Conservation (phyloP, 2,113 vertebrate species). For the Piaya cayana region DNA sequence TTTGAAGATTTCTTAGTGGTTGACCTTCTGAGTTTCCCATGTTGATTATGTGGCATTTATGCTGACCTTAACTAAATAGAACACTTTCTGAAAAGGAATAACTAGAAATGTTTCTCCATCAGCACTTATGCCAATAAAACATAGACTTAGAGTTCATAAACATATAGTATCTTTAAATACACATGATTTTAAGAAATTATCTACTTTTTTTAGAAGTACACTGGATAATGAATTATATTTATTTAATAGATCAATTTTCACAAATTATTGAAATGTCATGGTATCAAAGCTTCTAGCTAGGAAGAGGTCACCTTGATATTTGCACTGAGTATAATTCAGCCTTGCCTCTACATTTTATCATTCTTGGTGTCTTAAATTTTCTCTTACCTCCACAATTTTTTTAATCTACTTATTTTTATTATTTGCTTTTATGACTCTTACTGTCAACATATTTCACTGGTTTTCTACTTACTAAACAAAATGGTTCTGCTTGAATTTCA, state of each 20-base stretch:
- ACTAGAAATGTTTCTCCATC: neutral
- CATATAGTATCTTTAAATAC: neutral
- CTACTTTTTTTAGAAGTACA: neutral
- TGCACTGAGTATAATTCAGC: slow-evolving; percentile 2
- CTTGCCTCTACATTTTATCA: slow-evolving; percentile 16
- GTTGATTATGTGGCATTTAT: slow-evolving; percentile 52
- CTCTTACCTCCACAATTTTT: slow-evolving; percentile 35
- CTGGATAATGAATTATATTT: neutral
- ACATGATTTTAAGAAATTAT: neutral
- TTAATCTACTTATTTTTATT: slow-evolving; percentile 58
- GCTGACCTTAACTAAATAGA: slow-evolving; percentile 38
- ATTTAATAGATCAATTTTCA: neutral
- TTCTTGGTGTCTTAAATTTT: slow-evolving; percentile 27
- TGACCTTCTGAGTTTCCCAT: slow-evolving; percentile 35
- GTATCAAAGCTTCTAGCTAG: neutral
- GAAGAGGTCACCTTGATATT: slow-evolving; percentile 51
- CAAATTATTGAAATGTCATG: neutral
- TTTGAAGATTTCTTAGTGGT: neutral
- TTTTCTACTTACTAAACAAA: slow-evolving; percentile 61
- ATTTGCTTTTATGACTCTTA: slow-evolving; percentile 57
- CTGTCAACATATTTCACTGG: slow-evolving; percentile 61
- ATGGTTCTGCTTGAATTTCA: slow-evolving; percentile 11
- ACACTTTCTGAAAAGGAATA: slow-evolving; percentile 33
- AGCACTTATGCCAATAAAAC: neutral
- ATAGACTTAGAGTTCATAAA: neutral